Percentiles rank a stretch among this genome's conserved stretches.
phyloP scores from a whole-genome alignment of 2,888 invertebrate species.

The Drepana falcataria region DNA sequence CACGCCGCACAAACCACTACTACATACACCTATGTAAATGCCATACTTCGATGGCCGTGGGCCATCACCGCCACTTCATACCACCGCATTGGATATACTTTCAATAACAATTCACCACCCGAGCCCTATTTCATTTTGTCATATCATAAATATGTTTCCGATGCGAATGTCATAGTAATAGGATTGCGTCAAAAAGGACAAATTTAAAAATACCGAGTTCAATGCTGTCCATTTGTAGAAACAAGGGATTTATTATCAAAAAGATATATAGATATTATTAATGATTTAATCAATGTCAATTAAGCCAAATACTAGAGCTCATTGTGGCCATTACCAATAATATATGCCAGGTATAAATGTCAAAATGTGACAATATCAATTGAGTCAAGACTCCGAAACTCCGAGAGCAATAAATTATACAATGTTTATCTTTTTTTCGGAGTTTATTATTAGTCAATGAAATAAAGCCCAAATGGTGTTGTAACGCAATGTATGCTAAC shows the following conservation, averaged over 20 bases:
- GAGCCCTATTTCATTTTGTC: neutral
- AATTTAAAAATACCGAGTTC: neutral
- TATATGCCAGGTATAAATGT: neutral
- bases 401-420: no score
- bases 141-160: neutral
- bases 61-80: constrained; percentile 2
- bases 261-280: no score
- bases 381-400: no score
- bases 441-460: neutral
- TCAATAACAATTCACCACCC: neutral
- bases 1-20: constrained; percentile 10
- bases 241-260: no score
- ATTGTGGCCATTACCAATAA: no score
- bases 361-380: neutral
- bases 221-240: no score
- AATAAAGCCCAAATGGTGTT: neutral
- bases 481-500: neutral
- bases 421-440: no score
- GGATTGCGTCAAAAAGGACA: no score
- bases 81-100: no score
- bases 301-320: no score
- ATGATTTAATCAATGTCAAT: no score
- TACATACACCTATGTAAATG: neutral
- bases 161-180: neutral
- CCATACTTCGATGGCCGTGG: neutral